Base-by-base conservation (phyloP, 2,113 vertebrate species). In the Symphodus melops region DNA sequence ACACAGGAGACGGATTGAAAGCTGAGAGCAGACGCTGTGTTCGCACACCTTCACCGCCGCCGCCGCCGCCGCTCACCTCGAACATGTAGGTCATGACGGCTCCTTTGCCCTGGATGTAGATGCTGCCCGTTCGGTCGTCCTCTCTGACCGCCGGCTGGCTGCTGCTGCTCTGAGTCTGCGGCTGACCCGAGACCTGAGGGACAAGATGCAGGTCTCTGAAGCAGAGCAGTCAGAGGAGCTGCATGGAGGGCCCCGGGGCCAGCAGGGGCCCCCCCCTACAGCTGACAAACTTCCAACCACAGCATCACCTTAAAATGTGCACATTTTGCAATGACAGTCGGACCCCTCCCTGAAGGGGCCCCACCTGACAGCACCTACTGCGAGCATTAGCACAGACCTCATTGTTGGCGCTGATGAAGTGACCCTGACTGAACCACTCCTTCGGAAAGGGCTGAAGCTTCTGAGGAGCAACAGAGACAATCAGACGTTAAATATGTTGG, bases 51-150 rank as follows among this genome's bases (percentile, higher is more conserved):
- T 25, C 25, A 25, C 25, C 4, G 25, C 44, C 4, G 44, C 42
- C 2, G 2, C 4, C 25, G 4, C 25, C 4, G 25, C 44, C 4
- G 44, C 16, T 76, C 72, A 92, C 92, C 91, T 93, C 87, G 56
- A 93, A 93, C 86, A 88, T 91, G 72, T 91, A 91, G 5, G 89
- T 92, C 85, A 90, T 92, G 79, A 93, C 79, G 51, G 75, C 91
- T 60, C 92, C 92, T 88, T 78, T 92, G 42, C 87, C 91, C 3
- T 88, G 92, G 79, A 93, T 86, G 72, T 84, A 84, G 58, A 88
- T 58, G 46, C 75, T 84, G 56, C 85, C 66, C 14, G 81, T 79
- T 21, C 87, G 82, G 39, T 90, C 87, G 54, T 92, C 88, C 75
- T 93, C 89, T 5, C 65, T 49, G 23, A 87, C 53, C 9, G 21